Evolutionary conservation across 2,888 invertebrate genomes (phyloP).

Genomic region (Dasysyrphus tricinctus): DNA sequence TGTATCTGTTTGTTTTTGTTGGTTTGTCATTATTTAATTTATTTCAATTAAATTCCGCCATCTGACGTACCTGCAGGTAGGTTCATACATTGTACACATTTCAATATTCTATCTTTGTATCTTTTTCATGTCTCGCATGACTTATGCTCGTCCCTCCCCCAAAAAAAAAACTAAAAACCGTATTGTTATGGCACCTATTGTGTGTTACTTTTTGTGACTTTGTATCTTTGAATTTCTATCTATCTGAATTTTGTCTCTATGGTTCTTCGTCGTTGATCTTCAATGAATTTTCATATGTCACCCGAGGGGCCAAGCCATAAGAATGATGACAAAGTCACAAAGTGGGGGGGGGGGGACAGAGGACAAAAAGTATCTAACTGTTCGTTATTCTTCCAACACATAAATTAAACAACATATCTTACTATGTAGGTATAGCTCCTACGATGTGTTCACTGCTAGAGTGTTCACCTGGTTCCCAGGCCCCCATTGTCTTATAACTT

Average conservation of each 20-base stretch:
- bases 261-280: slow-evolving; percentile 49
- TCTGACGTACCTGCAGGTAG: slow-evolving; percentile 35
- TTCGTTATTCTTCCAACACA: slow-evolving; percentile 56
- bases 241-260: not conserved
- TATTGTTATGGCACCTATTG: slow-evolving; percentile 42
- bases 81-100: not conserved
- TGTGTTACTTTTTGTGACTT: slow-evolving; percentile 17
- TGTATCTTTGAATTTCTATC: slow-evolving; percentile 21
- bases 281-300: slow-evolving; percentile 61
- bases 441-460: slow-evolving; percentile 23
- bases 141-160: slow-evolving; percentile 26
- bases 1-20: not conserved
- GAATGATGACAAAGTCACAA: slow-evolving; percentile 18
- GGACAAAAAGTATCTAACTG: slow-evolving; percentile 6
- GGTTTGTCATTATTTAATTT: slow-evolving; percentile 25
- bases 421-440: not conserved
- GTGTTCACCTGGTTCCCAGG: slow-evolving; percentile 70
- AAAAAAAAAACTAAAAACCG: not conserved
- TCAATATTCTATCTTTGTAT: slow-evolving; percentile 19
- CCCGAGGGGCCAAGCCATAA: slow-evolving; percentile 13
- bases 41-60: slow-evolving; percentile 68
- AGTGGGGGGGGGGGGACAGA: not conserved
- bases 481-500: slow-evolving; percentile 57
- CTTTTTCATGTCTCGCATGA: slow-evolving; percentile 51
- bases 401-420: slow-evolving; percentile 54